Evolutionary conservation across 2,797 vertebrate genomes (phyloP), one percentile per base, ranked within the genome.

Genomic region (Parambassis ranga): DNA sequence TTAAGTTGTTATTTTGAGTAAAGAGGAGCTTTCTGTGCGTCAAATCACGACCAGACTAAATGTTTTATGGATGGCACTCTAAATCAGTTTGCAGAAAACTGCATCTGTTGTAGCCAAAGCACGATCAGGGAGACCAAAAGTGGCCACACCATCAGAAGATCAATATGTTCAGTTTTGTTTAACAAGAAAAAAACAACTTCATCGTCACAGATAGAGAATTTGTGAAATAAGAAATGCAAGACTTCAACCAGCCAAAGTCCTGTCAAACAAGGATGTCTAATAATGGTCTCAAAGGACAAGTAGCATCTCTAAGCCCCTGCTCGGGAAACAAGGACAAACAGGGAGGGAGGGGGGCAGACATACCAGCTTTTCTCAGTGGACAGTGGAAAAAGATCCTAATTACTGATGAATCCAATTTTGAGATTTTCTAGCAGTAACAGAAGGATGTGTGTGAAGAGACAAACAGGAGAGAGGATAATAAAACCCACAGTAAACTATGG

Each of bases 211-310:
- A 18, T 3, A 23, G 30, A 6, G 22, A 50, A 26, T 35, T 37
- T 36, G 8, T 8, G 27, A 28, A 14, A 14, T 49, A 7, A 0
- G 36, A 14, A 50, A 22, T 0, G 10, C n/a, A 48, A 49, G 0
- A 0, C 9, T 35, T 27, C 16, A n/a, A 36, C 9, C 16, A n/a
- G 3, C 4, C 26, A 26, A 51, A 27, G 0, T 4, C 19, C 2
- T 37, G 1, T 51, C 23, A 19, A 19, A 27, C 1, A 50, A 24
- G 4, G 7, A n/a, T 42, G 14, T 14, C 39, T 26, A 9, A 38
- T 5, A 5, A 9, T 6, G 5, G 4, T 43, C 14, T 26, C 41
- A 26, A 14, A 43, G 9, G 7, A 51, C 4, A 15, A 7, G 6
- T 26, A 7, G 3, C 2, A 0, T 15, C 32, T 33, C n/a, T 33